Conservation (phyloP, 2,797 vertebrate genomes). For the Sternotherus odoratus region DNA sequence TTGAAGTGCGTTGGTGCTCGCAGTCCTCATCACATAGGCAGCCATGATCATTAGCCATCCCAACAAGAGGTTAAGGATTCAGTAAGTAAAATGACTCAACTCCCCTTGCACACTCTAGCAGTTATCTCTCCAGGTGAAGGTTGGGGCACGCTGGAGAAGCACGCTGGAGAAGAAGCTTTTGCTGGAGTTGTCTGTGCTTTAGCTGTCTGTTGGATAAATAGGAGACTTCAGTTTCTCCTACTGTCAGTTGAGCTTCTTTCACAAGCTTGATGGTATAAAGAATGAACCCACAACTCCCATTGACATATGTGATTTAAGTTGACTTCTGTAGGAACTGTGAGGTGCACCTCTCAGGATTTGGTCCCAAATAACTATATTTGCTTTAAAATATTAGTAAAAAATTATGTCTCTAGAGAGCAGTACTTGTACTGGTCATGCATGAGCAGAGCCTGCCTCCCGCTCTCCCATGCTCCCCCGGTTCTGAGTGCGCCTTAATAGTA, state of each 20-base stretch:
- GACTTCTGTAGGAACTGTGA: background rate
- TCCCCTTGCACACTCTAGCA: background rate
- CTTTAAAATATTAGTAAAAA: background rate
- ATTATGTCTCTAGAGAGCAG: background rate
- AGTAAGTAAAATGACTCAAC: background rate
- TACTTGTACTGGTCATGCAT: no score
- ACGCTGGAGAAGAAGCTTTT: background rate
- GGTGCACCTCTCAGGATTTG: background rate
- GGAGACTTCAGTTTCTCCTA: background rate
- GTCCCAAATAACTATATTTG: conserved; percentile 6
- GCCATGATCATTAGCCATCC: background rate
- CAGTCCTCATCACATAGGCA: background rate
- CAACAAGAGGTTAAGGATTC: background rate
- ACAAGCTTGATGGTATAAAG: background rate
- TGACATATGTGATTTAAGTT: background rate
- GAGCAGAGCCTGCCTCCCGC: no score
- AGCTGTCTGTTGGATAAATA: background rate
- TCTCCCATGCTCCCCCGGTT: no score
- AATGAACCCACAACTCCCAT: background rate
- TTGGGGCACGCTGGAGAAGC: background rate
- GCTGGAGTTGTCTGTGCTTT: background rate
- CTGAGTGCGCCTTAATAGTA: no score
- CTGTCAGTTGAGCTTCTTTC: background rate
- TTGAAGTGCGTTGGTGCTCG: background rate
- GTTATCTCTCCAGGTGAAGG: background rate